Evolutionary conservation across 1,140 invertebrate genomes (phyloP).

Genomic region (Theocolax elegans): DNA sequence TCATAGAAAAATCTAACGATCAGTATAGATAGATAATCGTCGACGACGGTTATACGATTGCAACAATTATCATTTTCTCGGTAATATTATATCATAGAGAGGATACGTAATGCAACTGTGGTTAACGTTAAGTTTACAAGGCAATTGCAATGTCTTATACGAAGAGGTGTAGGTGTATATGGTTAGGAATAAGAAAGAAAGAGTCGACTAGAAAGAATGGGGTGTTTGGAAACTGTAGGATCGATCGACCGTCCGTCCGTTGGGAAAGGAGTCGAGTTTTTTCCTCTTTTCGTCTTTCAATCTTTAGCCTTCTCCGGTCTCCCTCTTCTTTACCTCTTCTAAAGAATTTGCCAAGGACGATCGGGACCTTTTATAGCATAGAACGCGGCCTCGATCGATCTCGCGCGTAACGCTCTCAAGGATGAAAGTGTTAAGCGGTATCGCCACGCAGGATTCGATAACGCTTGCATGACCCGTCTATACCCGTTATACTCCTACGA

Average conservation of each 20-base stretch:
- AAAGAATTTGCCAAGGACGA: constrained; percentile 23
- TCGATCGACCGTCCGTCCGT: neutral
- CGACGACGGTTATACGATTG: no score
- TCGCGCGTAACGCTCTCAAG: constrained; percentile 11
- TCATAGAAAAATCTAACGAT: no score
- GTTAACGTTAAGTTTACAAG: no score
- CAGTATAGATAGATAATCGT: no score
- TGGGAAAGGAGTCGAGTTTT: neutral
- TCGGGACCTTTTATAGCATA: constrained; percentile 6
- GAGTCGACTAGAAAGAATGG: no score
- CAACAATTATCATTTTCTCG: no score
- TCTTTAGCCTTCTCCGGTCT: neutral
- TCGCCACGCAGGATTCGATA: neutral
- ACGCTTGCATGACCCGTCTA: neutral
- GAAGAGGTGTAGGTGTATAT: no score
- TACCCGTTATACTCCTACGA: no score
- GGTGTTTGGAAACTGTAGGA: neutral
- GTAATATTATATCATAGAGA: no score
- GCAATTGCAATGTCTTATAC: no score
- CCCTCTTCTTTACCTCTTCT: neutral
- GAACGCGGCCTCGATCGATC: constrained; percentile 19
- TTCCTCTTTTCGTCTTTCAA: neutral
- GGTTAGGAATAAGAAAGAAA: neutral
- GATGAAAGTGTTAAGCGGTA: constrained; percentile 17
- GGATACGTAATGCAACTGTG: no score